Base-by-base conservation (phyloP, 2,113 vertebrate genomes). In the Corythoichthys haematopterus region DNA sequence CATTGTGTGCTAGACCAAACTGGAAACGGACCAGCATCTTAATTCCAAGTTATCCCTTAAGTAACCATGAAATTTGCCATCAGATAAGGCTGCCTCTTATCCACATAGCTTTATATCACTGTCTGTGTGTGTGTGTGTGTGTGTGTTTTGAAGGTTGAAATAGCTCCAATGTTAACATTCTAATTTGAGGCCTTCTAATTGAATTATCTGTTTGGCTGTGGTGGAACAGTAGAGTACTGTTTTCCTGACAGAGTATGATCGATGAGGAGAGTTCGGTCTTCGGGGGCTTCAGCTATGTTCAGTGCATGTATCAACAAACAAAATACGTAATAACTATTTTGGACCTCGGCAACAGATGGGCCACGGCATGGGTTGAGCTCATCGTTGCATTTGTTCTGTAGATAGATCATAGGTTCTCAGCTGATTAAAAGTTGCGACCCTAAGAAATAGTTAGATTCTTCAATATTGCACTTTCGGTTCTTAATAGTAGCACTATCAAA, bases 361-460 rank as follows among this genome's bases (percentile, higher is more conserved):
- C 48, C 47, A 57, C 52, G 45, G 66, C 72, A 61, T 37, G 58
- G 66, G 71, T 63, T 53, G 50, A 37, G 20, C 50, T 76, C 64
- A 79, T 77, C 76, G 72, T 55, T 63, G 64, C 36, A 40, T 75
- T 84, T 84, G 81, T 80, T 80, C 79, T 64, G 56, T 48, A 60
- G 36, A 69, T 48, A 60, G 36, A 69, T 64, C 46, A 57, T 48
- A 10, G 37, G 16, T 72, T 57, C 51, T 73, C 80, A 70, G n/a
- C 65, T 62, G 40, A 61, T 47, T 58, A 12, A 2, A 55, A 3
- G 28, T 55, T 51, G 15, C 6, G 16, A 28, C 8, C 15, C 48
- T 51, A 5, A 51, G 16, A 20, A 52, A 52, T n/a, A 14, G 12
- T 28, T 28, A 53, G 52, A n/a, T 53, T 2, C 51, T 28, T 53